Evolutionary conservation across 2,888 invertebrate genomes (phyloP).

Genomic region (Heliconius ismenius): DNA sequence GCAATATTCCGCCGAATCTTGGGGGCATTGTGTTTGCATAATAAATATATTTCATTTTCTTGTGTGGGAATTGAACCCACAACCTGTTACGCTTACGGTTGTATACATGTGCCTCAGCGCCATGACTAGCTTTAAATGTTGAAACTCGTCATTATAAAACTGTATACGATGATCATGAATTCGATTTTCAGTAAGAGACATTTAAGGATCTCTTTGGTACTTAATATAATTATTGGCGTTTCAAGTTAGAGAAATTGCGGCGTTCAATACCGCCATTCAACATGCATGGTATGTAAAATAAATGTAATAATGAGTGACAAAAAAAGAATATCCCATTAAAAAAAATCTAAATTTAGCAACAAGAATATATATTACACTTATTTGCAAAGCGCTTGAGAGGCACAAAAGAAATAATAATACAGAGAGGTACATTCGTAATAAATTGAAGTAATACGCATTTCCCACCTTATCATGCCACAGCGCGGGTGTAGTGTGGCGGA

Average conservation of each 20-base stretch:
- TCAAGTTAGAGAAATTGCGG: background rate
- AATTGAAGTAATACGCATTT: constrained; percentile 26
- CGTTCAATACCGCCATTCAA: background rate
- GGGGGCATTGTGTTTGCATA: no score
- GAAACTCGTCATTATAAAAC: no score
- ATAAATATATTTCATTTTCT: no score
- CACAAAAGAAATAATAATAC: constrained; percentile 11
- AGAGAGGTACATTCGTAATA: constrained; percentile 24
- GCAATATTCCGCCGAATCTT: no score
- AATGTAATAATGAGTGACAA: no score
- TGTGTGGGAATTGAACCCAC: no score
- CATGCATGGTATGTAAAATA: no score
- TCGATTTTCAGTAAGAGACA: background rate
- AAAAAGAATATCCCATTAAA: background rate
- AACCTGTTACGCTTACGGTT: background rate
- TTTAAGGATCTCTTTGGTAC: background rate
- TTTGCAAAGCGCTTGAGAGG: constrained; percentile 1
- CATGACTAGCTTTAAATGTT: no score
- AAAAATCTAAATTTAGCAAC: background rate
- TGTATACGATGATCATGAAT: background rate
- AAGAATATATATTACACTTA: constrained; percentile 7
- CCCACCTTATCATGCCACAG: constrained; percentile 22
- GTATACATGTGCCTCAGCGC: no score
- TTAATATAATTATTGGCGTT: background rate
- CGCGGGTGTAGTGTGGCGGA: constrained; percentile 29